Conservation (phyloP, 35 echinoderm and acorn worm genomes). For the Acanthaster planci region DNA sequence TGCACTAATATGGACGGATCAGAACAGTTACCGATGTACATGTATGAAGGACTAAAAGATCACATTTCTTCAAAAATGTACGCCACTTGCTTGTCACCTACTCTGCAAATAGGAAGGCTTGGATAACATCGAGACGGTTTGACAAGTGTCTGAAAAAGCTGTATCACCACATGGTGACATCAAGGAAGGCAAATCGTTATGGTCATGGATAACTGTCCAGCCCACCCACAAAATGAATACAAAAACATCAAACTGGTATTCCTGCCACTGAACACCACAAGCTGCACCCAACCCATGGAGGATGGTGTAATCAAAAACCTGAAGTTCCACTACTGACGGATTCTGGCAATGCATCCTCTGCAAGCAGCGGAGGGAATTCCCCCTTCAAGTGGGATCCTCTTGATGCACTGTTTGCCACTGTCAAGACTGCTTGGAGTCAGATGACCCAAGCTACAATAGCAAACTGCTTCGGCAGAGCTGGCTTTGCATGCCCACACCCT, state of each 20-base stretch:
- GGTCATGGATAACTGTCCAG: slow-evolving; percentile 45
- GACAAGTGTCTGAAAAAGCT: slow-evolving; percentile 35
- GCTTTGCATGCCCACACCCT: slow-evolving; percentile 24
- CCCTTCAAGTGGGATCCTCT: slow-evolving; percentile 43
- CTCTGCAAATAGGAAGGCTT: slow-evolving; percentile 44
- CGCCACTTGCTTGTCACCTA: slow-evolving; percentile 36
- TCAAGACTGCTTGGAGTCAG: slow-evolving; percentile 39
- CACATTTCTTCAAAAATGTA: slow-evolving; percentile 54
- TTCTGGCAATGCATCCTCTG: slow-evolving; percentile 15
- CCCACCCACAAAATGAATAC: neutral
- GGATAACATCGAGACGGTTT: slow-evolving; percentile 41
- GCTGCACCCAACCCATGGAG: slow-evolving; percentile 49
- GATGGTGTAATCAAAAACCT: slow-evolving; percentile 25
- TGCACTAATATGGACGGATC: slow-evolving; percentile 53
- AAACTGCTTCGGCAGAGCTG: slow-evolving; percentile 34
- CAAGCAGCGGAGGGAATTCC: neutral
- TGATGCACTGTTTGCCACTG: slow-evolving; percentile 38
- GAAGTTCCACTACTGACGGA: slow-evolving; percentile 49
- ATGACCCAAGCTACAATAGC: slow-evolving; percentile 32
- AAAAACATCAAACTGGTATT: slow-evolving; percentile 39
- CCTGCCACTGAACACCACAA: slow-evolving; percentile 52
- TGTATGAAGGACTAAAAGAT: slow-evolving; percentile 44
- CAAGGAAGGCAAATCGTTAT: slow-evolving; percentile 14
- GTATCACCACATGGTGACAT: slow-evolving; percentile 2
- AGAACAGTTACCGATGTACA: slow-evolving; percentile 34